These are phyloP conservation scores for Cyanoderma ruficeps DNA, from an alignment of 2,113 vertebrate genomes.

Conservation along the genomic window DNA sequence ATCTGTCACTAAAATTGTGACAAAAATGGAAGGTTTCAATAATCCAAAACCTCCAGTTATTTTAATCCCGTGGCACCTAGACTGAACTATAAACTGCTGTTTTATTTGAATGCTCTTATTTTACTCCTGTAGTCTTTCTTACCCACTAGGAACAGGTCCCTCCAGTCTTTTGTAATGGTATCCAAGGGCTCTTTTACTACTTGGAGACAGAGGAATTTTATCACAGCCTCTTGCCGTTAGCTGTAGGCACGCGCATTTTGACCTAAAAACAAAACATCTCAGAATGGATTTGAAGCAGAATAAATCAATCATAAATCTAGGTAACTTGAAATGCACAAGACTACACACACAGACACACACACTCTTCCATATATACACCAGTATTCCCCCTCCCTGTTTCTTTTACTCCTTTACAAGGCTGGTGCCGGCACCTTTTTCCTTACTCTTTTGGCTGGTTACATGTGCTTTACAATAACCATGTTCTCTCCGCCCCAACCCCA, in stretches of 20 bases:
- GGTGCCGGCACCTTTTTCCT: neutral
- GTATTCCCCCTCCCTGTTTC: neutral
- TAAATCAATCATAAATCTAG: neutral
- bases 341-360: neutral
- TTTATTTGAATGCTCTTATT: neutral
- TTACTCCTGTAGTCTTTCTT: conserved; percentile 37
- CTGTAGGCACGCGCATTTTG: conserved; percentile 83
- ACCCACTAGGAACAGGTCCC: conserved; percentile 80
- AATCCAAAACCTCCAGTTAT: neutral
- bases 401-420: neutral
- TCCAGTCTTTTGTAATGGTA: conserved; percentile 85
- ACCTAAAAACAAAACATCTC: conserved; percentile 63
- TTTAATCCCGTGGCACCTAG: neutral
- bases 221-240: conserved; percentile 68
- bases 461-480: neutral
- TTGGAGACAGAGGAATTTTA: neutral
- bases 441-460: neutral
- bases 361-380: neutral
- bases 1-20: neutral
- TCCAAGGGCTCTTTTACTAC: conserved; percentile 4
- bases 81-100: neutral
- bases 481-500: neutral
- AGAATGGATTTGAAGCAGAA: neutral
- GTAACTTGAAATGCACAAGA: neutral
- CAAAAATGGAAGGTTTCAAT: neutral